Evolutionary conservation across 1,140 invertebrate species (phyloP), one percentile per base, ranked within the genome.

Genomic region (Adoxophyes honmai): DNA sequence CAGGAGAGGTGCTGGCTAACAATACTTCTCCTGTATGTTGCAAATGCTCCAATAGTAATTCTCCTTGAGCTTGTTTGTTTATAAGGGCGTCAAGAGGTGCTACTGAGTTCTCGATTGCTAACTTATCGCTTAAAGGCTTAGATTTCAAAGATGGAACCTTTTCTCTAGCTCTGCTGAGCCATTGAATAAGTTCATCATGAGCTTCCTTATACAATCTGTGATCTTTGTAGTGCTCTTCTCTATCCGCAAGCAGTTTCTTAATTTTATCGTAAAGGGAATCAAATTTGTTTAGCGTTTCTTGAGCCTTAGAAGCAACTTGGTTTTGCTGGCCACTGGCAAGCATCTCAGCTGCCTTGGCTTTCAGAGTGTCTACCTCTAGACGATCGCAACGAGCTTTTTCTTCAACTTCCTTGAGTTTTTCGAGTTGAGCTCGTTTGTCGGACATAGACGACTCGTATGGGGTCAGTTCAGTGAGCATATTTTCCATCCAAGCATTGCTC

Each of bases 331-430:
- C 94, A 80, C 93, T 95, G 21, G 94, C 93, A 33, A 97, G 90
- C 93, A 98, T 95, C 89, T 97, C 96, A n/a, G 92, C 91, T 3
- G 96, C 94, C 81, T 97, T 96, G 9, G 92, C 88, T 87, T 96
- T 97, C 15, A 98, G 81, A 55, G 93, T 94, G 65, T 98, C 97
- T 2, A 98, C 96, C 77, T 98, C 97, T 64, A 97, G 94, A 69
- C 97, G 96, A 75, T 98, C 97, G 78, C 96, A 96, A 4, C 95
- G 91, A 2, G 97, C 93, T 86, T 96, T 98, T 78, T 98, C 96
- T 82, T 97, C 96, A 0, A 97, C 90, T 59, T 92, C 92, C 81
- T 97, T 97, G 8, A 97, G 93, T 66, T 94, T 92, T 77, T 97
- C 96, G 8, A 98, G 79, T 78, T 97, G 96, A 8, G 92, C 92